Evolutionary conservation across 2,888 invertebrate genomes (phyloP).

Genomic region (Liodrosophila aerea): DNA sequence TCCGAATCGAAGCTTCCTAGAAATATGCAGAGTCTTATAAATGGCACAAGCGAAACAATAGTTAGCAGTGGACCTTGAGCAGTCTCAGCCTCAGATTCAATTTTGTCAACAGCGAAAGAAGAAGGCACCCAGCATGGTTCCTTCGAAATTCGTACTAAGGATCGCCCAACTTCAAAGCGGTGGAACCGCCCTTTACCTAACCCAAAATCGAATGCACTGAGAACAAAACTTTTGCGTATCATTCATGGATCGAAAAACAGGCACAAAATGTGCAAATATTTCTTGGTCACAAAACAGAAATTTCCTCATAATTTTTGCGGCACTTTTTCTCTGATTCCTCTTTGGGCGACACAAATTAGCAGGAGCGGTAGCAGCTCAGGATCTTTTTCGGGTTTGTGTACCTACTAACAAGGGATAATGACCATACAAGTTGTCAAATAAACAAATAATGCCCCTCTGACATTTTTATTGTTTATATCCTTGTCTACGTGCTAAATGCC

Average conservation of each 20-base stretch:
- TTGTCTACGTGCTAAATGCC: slow-evolving; percentile 55
- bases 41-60: slow-evolving; percentile 41
- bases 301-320: slow-evolving; percentile 78
- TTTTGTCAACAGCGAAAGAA: slow-evolving; percentile 54
- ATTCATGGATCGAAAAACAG: too few relatives aligned
- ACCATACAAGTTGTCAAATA: slow-evolving; percentile 66
- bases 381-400: slow-evolving; percentile 14
- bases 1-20: slow-evolving; percentile 63
- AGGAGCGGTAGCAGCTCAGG: slow-evolving; percentile 19
- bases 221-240: slow-evolving; percentile 22
- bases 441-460: slow-evolving; percentile 42
- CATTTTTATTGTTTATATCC: slow-evolving; percentile 37
- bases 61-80: slow-evolving; percentile 48
- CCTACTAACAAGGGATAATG: slow-evolving; percentile 71
- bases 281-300: slow-evolving; percentile 35
- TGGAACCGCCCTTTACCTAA: slow-evolving; percentile 39
- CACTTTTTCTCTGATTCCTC: slow-evolving; percentile 52
- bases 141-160: slow-evolving; percentile 44
- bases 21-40: slow-evolving; percentile 36
- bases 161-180: slow-evolving; percentile 54
- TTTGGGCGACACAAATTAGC: slow-evolving; percentile 40
- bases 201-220: slow-evolving; percentile 5
- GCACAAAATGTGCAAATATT: slow-evolving; percentile 63
- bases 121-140: slow-evolving; percentile 45
- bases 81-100: slow-evolving; percentile 19